Evolutionary conservation across 1,140 invertebrate species (phyloP).

Genomic region (Mesaphorura yosii): DNA sequence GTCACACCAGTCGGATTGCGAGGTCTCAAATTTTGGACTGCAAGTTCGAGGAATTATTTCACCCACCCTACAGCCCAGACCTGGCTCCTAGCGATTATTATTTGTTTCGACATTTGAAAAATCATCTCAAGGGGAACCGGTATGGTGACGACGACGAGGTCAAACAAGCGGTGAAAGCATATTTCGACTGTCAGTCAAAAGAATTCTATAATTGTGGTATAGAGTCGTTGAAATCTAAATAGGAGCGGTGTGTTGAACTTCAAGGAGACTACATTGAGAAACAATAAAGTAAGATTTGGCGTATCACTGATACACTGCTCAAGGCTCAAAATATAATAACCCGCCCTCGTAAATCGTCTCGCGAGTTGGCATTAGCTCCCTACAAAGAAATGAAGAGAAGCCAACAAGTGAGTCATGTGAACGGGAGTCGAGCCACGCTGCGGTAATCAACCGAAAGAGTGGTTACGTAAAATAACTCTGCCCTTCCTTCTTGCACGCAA

Average conservation of each 20-base stretch:
- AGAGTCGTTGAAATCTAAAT: not conserved
- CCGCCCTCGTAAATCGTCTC: not conserved
- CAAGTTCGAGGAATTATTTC: conserved; percentile 37
- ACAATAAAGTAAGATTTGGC: not conserved
- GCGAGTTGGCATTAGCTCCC: too few relatives aligned
- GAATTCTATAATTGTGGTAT: not conserved
- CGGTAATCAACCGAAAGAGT: too few relatives aligned
- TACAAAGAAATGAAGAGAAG: too few relatives aligned
- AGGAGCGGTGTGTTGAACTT: not conserved
- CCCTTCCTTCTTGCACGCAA: too few relatives aligned
- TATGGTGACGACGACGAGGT: conserved; percentile 18
- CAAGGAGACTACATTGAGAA: not conserved
- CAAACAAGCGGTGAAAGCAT: conserved; percentile 16
- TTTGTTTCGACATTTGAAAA: conserved; percentile 34
- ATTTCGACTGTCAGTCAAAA: conserved; percentile 3
- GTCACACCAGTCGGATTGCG: not conserved
- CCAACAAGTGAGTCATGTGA: too few relatives aligned
- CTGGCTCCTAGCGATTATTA: conserved; percentile 37
- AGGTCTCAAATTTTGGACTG: conserved; percentile 35
- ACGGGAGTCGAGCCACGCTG: too few relatives aligned
- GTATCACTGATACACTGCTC: not conserved
- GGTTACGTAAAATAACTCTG: too few relatives aligned
- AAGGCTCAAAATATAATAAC: not conserved
- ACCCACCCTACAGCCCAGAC: conserved; percentile 40
- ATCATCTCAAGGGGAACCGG: conserved; percentile 11